Percentiles rank a stretch among this genome's conserved stretches.
These are phyloP conservation scores for Alethe castanea DNA, from an alignment of 2,113 vertebrate species.

Conservation along the genomic window DNA sequence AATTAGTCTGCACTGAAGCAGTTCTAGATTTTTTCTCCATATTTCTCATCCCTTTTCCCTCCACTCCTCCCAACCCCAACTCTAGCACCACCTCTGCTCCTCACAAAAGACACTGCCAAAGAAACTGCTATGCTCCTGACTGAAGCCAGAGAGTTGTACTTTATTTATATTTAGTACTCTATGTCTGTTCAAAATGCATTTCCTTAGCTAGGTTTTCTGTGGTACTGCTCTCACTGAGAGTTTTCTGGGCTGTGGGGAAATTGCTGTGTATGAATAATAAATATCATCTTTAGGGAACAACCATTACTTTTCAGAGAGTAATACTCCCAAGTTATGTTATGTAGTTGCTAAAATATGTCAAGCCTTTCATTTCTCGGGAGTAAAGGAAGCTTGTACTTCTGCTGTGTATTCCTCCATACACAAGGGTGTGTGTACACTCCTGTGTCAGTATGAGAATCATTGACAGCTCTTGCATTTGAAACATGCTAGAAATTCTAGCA, in stretches of 20 bases:
- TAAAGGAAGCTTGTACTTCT: constrained; percentile 60
- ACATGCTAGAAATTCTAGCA: constrained; percentile 3
- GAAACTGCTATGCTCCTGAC: neutral
- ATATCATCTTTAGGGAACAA: constrained; percentile 41
- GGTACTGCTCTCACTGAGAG: neutral
- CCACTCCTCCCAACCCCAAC: accelerated
- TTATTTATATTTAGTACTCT: neutral
- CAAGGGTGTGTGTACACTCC: neutral
- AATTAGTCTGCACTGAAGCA: neutral
- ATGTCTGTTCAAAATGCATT: neutral
- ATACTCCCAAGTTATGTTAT: constrained; percentile 51
- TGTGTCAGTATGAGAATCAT: constrained; percentile 7
- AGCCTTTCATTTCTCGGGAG: constrained; percentile 40
- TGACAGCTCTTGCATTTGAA: neutral
- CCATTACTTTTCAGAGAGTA: constrained; percentile 45
- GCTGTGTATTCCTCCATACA: neutral
- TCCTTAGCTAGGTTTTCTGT: neutral
- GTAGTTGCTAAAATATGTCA: constrained; percentile 70
- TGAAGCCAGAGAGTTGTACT: neutral
- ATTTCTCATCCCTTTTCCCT: neutral
- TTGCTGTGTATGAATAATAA: constrained; percentile 7
- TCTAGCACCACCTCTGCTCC: neutral
- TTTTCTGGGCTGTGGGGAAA: neutral
- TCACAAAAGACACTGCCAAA: neutral
- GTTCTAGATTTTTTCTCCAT: neutral